Conservation (phyloP, 2,797 vertebrate species). For the Cephalopachus bancanus region DNA sequence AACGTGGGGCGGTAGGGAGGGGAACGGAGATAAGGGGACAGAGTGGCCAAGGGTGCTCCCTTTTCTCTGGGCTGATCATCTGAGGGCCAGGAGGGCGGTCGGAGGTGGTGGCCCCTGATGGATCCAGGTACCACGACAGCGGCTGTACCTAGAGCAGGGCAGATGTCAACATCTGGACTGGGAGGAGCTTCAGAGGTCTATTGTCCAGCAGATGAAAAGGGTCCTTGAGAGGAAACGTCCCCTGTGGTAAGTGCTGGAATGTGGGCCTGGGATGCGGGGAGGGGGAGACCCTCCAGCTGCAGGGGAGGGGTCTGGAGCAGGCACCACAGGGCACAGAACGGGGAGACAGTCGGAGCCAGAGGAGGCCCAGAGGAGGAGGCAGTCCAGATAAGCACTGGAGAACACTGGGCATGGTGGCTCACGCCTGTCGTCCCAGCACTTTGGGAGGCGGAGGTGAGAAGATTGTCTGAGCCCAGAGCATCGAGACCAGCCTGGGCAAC, state of each 20-base stretch:
- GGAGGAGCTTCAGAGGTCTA: not conserved
- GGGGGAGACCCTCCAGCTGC: not conserved
- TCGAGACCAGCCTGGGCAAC: too few relatives aligned
- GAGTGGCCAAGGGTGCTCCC: not conserved
- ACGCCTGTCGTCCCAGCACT: too few relatives aligned
- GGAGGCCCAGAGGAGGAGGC: not conserved
- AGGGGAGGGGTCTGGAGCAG: too few relatives aligned
- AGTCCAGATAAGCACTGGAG: not conserved
- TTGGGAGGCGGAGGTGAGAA: too few relatives aligned
- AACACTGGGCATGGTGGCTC: not conserved
- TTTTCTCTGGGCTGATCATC: not conserved
- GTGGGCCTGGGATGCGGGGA: not conserved
- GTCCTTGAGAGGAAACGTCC: rapidly evolving
- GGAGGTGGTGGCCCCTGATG: too few relatives aligned
- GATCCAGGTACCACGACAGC: not conserved
- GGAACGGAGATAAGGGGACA: not conserved
- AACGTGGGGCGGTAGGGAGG: not conserved
- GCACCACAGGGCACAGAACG: not conserved
- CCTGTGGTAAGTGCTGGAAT: not conserved
- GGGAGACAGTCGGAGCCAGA: not conserved
- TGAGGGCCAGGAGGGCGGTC: too few relatives aligned
- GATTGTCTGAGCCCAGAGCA: too few relatives aligned
- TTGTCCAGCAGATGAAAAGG: not conserved
- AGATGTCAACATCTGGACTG: not conserved
- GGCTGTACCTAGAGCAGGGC: not conserved